Conservation (phyloP, 2,888 invertebrate genomes). For the Eugnorisma glareosa region DNA sequence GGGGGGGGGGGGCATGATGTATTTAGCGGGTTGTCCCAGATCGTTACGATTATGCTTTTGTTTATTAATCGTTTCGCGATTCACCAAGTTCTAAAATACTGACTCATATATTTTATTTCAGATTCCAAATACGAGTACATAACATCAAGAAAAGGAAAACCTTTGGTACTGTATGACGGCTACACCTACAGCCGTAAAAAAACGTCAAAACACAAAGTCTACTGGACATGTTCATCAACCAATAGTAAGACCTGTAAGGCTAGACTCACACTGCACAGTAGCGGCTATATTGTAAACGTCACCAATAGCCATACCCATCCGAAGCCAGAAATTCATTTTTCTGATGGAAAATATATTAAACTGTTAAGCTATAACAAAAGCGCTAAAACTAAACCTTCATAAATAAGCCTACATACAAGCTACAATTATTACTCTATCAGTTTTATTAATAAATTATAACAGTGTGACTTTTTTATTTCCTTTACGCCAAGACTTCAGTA, state of each 20-base stretch:
- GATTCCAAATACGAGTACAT: constrained; percentile 18
- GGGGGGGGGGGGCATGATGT: too few relatives aligned
- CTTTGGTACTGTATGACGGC: not conserved
- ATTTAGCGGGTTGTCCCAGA: too few relatives aligned
- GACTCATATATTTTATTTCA: constrained; percentile 17
- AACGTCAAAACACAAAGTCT: not conserved
- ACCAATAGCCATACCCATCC: constrained; percentile 1
- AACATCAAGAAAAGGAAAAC: constrained; percentile 15
- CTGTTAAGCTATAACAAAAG: not conserved
- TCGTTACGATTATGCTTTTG: too few relatives aligned
- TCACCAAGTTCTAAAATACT: too few relatives aligned
- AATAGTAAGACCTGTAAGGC: constrained; percentile 23
- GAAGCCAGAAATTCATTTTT: not conserved
- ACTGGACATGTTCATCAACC: constrained; percentile 34
- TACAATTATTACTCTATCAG: not conserved
- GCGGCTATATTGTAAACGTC: not conserved
- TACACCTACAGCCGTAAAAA: not conserved
- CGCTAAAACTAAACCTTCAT: too few relatives aligned
- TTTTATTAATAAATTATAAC: not conserved
- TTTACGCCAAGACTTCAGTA: too few relatives aligned
- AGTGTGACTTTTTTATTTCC: too few relatives aligned
- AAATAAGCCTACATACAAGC: too few relatives aligned
- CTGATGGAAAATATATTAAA: constrained; percentile 4
- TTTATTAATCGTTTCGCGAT: too few relatives aligned
- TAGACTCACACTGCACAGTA: not conserved